Conservation (phyloP, 2,888 invertebrate genomes). For the Panorpa germanica region DNA sequence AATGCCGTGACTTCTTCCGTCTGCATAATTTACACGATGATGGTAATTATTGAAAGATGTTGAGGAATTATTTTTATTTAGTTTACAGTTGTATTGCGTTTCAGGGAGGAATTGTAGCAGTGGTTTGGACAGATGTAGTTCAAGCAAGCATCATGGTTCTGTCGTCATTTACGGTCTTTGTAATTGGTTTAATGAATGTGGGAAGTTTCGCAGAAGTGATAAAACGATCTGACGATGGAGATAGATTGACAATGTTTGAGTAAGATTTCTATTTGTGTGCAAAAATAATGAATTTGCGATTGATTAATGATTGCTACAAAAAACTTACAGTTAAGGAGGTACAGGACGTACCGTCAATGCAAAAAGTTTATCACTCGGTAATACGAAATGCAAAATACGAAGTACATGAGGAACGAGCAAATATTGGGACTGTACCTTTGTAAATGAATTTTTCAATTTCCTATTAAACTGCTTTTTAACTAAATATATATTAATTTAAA, state of each 20-base stretch:
- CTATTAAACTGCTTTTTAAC: too few species aligned
- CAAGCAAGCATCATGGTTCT: slow-evolving; percentile 24
- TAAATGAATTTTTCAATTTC: too few species aligned
- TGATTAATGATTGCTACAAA: background rate
- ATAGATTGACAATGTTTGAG: slow-evolving; percentile 22
- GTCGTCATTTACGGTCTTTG: slow-evolving; percentile 21
- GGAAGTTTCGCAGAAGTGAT: slow-evolving; percentile 23
- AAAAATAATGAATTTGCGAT: slow-evolving; percentile 1
- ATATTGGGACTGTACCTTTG: too few species aligned
- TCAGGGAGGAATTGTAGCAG: slow-evolving; percentile 30
- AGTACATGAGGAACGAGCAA: too few species aligned
- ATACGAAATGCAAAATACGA: too few species aligned
- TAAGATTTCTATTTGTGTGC: slow-evolving; percentile 13
- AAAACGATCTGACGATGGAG: slow-evolving; percentile 19
- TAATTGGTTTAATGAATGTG: slow-evolving; percentile 21
- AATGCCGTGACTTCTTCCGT: slow-evolving; percentile 30
- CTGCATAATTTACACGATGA: slow-evolving; percentile 36
- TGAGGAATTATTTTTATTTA: background rate
- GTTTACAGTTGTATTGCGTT: too few species aligned
- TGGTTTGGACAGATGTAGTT: slow-evolving; percentile 31
- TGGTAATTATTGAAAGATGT: slow-evolving; percentile 25
- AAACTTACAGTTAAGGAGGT: too few species aligned
- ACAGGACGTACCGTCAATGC: too few species aligned
- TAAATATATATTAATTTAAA: too few species aligned
- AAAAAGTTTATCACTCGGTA: too few species aligned